Conservation (phyloP, 1,140 invertebrate genomes). For the Plectrocnemia conspersa region DNA sequence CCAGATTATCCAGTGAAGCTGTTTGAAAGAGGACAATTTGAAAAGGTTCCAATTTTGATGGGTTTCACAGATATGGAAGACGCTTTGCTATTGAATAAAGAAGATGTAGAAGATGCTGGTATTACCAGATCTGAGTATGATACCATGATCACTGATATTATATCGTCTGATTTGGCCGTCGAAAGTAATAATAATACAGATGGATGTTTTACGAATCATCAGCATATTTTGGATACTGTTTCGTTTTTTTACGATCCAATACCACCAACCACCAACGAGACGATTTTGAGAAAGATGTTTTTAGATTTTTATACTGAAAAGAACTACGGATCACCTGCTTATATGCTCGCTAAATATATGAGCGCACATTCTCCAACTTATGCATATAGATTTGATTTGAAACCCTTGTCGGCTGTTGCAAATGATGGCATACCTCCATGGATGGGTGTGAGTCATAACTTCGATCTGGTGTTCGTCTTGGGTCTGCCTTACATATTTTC, state of each 20-base stretch:
- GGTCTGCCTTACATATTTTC: constrained; percentile 65
- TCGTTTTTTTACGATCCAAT: constrained; percentile 68
- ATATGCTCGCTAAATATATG: constrained; percentile 59
- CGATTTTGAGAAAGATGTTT: constrained; percentile 55
- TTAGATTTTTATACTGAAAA: constrained; percentile 68
- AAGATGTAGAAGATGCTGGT: constrained; percentile 52
- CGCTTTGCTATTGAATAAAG: constrained; percentile 56
- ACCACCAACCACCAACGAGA: constrained; percentile 56
- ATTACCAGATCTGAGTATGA: constrained; percentile 56
- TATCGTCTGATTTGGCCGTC: constrained; percentile 55
- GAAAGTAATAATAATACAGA: constrained; percentile 54
- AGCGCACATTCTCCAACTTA: constrained; percentile 57
- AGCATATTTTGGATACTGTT: constrained; percentile 67
- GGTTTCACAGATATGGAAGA: constrained; percentile 78
- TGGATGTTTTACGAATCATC: constrained; percentile 59
- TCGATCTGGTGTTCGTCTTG: constrained; percentile 73
- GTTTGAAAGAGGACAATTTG: constrained; percentile 55
- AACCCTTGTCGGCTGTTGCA: constrained; percentile 59
- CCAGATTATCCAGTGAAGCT: constrained; percentile 58
- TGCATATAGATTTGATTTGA: constrained; percentile 71
- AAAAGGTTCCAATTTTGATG: constrained; percentile 64
- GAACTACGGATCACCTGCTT: constrained; percentile 64
- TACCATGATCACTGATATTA: constrained; percentile 56
- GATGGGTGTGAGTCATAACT: constrained; percentile 72
- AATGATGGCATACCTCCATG: constrained; percentile 63